phyloP scores from a whole-genome alignment of 2,113 vertebrate genomes.

The Hucho hucho region DNA sequence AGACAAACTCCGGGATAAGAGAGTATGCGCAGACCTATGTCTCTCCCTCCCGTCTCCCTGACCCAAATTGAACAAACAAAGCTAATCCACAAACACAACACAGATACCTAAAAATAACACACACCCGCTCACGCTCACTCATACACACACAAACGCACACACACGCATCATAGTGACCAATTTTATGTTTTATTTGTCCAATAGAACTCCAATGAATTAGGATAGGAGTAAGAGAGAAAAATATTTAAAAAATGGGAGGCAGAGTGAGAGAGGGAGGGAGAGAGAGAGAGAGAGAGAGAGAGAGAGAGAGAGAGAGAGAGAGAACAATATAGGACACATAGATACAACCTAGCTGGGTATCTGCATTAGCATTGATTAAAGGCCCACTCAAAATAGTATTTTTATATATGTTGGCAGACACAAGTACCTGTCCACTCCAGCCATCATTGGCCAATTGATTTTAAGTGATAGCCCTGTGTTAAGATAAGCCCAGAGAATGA shows the following conservation, averaged over 20 bases:
- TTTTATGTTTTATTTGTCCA: not conserved
- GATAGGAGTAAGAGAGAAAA: no score
- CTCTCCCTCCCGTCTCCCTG: slow-evolving; percentile 38
- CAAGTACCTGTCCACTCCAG: not conserved
- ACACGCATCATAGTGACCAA: not conserved
- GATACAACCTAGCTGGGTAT: not conserved
- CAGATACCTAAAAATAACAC: slow-evolving; percentile 43
- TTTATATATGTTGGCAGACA: not conserved
- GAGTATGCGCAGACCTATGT: not conserved
- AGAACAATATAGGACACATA: not conserved
- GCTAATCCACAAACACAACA: slow-evolving; percentile 52
- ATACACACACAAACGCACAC: not conserved
- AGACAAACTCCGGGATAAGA: slow-evolving; percentile 53
- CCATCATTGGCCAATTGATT: slow-evolving; percentile 23
- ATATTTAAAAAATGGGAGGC: not conserved
- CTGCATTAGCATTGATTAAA: no score
- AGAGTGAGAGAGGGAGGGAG: not conserved
- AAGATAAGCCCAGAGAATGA: slow-evolving; percentile 35
- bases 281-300: not conserved
- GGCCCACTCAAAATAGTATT: no score
- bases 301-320: not conserved
- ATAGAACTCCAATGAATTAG: no score
- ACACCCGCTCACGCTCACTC: not conserved
- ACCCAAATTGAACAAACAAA: slow-evolving; percentile 58
- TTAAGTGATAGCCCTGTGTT: slow-evolving; percentile 21